phyloP scores from a whole-genome alignment of 2,113 vertebrate genomes.

The Entosphenus tridentatus region DNA sequence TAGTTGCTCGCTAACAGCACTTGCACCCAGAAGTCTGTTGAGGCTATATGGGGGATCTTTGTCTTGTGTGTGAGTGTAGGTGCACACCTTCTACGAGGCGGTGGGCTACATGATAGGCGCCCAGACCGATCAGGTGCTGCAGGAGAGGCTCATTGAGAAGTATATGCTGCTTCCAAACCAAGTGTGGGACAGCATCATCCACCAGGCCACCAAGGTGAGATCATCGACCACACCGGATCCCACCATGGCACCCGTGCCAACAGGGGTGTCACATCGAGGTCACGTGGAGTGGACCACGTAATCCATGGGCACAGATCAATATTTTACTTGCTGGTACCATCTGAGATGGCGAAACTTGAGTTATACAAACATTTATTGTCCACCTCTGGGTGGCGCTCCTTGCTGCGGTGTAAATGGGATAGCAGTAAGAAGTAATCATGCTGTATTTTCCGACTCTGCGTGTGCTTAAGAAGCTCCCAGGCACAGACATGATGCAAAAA shows the following conservation, averaged over 20 bases:
- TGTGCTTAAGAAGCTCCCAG: no score
- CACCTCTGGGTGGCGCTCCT: no score
- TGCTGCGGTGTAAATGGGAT: no score
- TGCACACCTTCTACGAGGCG: conserved; percentile 92
- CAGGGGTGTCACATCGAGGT: no score
- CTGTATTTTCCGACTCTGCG: no score
- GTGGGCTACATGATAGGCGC: conserved; percentile 98
- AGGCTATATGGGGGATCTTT: not conserved
- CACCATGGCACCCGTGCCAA: no score
- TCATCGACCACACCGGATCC: no score
- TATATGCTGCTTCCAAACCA: conserved; percentile 96
- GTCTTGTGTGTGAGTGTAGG: conserved; percentile 22
- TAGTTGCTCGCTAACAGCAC: no score
- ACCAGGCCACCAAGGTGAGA: conserved; percentile 92
- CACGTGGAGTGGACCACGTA: no score
- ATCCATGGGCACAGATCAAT: no score
- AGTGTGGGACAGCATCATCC: conserved; percentile 98
- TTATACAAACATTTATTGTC: not conserved
- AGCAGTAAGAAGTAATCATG: no score
- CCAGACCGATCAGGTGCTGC: conserved; percentile 85
- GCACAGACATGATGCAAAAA: not conserved
- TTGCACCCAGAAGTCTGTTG: not conserved
- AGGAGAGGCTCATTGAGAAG: conserved; percentile 94
- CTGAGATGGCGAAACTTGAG: not conserved
- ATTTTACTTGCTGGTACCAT: no score